These are phyloP conservation scores for Vicugna pacos DNA, from an alignment of 2,113 vertebrate species.

Conservation along the genomic window DNA sequence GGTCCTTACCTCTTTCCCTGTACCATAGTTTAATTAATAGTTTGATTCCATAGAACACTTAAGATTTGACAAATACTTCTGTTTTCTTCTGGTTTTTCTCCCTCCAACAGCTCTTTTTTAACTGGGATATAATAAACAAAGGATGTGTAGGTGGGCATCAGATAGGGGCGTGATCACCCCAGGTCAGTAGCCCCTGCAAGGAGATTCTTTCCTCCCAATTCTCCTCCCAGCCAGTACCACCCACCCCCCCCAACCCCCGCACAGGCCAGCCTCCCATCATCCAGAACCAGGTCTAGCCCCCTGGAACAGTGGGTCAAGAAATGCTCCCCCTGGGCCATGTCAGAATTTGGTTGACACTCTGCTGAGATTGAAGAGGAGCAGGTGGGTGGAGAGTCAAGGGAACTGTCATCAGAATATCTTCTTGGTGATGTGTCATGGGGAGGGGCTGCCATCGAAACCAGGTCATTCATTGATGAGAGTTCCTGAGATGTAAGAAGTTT, in stretches of 20 bases:
- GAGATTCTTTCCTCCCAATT: not conserved
- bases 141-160: not conserved
- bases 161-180: not conserved
- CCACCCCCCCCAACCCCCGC: accelerated
- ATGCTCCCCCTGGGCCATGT: not conserved
- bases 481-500: not conserved
- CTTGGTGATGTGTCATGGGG: not conserved
- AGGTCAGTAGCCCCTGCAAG: not conserved
- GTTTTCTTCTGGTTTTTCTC: too few species aligned
- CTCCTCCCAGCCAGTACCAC: not conserved
- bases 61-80: too few species aligned
- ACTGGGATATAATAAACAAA: not conserved
- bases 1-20: not conserved
- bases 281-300: not conserved
- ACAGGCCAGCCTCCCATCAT: not conserved
- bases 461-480: not conserved
- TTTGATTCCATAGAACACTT: not conserved
- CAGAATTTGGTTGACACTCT: not conserved
- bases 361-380: not conserved
- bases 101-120: too few species aligned
- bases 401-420: not conserved
- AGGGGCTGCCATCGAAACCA: not conserved
- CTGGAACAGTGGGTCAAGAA: not conserved
- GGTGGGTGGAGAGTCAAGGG: not conserved
- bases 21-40: not conserved